phyloP scores from a whole-genome alignment of 37 sponge, comb jelly and placozoan genomes.

The Eunapius fragilis region DNA sequence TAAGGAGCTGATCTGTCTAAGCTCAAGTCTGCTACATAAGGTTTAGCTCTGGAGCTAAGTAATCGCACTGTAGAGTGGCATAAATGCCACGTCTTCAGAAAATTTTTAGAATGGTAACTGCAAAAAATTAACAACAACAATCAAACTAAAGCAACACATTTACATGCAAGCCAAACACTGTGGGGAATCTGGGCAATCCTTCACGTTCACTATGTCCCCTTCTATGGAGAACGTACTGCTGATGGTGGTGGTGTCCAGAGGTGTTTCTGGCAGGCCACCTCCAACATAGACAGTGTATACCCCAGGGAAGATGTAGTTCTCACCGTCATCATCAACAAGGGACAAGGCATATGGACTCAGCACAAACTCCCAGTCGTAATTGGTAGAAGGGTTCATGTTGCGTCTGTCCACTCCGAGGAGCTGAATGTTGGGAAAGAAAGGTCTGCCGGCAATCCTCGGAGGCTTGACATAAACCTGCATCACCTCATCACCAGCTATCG shows the following conservation, averaged over 20 bases:
- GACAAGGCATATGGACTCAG: conserved; percentile 53
- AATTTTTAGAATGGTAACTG: no score
- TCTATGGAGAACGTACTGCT: conserved; percentile 6
- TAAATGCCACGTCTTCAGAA: no score
- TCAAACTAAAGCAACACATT: no score
- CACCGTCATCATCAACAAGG: conserved; percentile 48
- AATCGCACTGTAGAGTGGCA: no score
- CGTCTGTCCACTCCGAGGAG: conserved; percentile 56
- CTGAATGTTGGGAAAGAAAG: conserved; percentile 33
- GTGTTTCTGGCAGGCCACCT: neutral
- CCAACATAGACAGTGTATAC: conserved; percentile 27
- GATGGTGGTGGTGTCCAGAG: neutral
- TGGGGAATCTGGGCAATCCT: conserved; percentile 10
- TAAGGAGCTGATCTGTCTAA: no score
- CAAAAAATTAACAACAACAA: no score
- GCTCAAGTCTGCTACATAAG: no score
- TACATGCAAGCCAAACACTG: conserved; percentile 47
- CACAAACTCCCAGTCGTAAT: neutral
- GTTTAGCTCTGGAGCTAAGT: no score
- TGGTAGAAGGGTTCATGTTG: neutral
- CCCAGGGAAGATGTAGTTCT: conserved; percentile 50
- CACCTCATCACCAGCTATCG: conserved; percentile 58
- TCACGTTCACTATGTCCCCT: neutral
- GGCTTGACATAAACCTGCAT: conserved; percentile 56
- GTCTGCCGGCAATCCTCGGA: neutral